Conservation (phyloP, 2,113 vertebrate species). For the Oostethus manadensis region DNA sequence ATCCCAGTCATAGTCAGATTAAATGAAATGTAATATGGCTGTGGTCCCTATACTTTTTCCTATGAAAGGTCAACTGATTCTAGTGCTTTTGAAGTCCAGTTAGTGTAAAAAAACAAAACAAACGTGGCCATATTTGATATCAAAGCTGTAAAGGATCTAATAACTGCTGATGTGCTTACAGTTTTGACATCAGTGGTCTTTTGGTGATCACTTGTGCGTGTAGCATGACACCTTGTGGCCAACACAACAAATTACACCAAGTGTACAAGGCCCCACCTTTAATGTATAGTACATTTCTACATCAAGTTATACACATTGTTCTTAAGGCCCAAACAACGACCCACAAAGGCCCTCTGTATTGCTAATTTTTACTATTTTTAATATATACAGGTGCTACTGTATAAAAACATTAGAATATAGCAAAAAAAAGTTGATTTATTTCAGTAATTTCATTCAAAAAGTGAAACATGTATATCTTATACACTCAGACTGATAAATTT, state of each 20-base stretch:
- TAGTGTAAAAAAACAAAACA: too few species aligned
- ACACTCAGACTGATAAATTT: too few species aligned
- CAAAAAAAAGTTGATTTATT: too few species aligned
- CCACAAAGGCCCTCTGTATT: background rate
- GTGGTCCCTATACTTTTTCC: too few species aligned
- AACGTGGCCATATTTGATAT: background rate
- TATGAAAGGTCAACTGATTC: too few species aligned
- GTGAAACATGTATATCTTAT: too few species aligned
- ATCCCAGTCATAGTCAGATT: background rate
- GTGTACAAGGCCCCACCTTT: background rate
- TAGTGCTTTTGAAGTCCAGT: too few species aligned
- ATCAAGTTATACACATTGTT: background rate
- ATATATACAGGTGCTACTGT: too few species aligned
- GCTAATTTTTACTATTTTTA: background rate
- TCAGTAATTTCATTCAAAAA: too few species aligned
- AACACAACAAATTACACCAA: conserved; percentile 1
- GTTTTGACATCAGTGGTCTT: background rate
- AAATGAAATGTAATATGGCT: too few species aligned
- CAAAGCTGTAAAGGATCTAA: background rate
- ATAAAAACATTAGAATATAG: too few species aligned
- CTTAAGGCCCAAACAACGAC: background rate
- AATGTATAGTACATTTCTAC: background rate
- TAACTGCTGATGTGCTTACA: background rate
- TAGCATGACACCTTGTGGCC: conserved; percentile 57
- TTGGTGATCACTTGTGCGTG: conserved; percentile 12